Evolutionary conservation across 2,113 vertebrate species (phyloP).

Genomic region (Orthonyx spaldingii): DNA sequence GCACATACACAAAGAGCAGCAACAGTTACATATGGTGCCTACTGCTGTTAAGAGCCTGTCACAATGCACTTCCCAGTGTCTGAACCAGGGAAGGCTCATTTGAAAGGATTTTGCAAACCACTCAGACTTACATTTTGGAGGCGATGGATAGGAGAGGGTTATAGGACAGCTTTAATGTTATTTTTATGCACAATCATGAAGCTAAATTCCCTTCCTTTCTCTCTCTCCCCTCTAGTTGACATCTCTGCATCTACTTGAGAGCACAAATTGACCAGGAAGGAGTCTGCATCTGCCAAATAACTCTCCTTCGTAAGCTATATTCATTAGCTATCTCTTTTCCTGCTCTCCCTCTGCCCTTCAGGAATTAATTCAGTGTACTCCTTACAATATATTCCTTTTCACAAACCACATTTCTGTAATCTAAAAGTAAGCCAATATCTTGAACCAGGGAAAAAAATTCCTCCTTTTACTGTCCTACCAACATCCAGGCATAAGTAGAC

Average conservation of each 20-base stretch:
- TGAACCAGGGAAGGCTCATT: not conserved
- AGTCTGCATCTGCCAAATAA: not conserved
- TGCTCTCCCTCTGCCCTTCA: not conserved
- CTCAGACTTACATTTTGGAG: not conserved
- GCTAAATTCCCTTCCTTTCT: not conserved
- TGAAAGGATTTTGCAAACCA: conserved; percentile 16
- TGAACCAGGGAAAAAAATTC: not conserved
- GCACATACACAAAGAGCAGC: conserved; percentile 4
- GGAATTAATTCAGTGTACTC: not conserved
- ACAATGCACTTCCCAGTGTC: not conserved
- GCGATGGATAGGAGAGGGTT: not conserved
- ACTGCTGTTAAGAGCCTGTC: not conserved
- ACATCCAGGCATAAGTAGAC: not conserved
- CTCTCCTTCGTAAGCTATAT: not conserved
- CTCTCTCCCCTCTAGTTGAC: not conserved
- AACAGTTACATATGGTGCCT: not conserved
- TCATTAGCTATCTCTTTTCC: not conserved
- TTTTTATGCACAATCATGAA: conserved; percentile 15
- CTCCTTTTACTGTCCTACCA: not conserved
- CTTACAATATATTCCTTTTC: not conserved
- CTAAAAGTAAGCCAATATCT: not conserved
- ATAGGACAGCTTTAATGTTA: not conserved
- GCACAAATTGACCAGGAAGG: not conserved
- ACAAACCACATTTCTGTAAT: not conserved
- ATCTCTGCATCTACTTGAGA: not conserved